Evolutionary conservation across 2,797 vertebrate genomes (phyloP), one percentile per base, ranked within the genome.

Genomic region (Silurus aristotelis): DNA sequence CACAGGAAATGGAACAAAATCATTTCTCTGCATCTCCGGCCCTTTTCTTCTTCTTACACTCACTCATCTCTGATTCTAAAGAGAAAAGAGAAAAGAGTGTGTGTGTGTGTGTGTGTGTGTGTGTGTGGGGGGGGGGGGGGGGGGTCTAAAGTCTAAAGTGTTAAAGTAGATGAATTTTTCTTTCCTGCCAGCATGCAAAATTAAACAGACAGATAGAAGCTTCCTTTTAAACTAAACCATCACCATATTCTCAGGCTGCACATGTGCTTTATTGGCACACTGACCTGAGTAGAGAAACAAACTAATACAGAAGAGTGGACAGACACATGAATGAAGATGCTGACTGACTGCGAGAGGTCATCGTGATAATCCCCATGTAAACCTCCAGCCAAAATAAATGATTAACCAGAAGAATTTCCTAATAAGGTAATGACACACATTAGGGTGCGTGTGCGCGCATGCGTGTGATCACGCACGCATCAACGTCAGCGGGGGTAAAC

Each of bases 1-100:
- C 92, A 93, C 92, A 93, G 93, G 94, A 95, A 95, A 94, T 94
- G 94, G 94, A 94, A 95, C 93, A 52, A 77, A 79, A 63, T 92
- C 38, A 82, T 87, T 87, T 48, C 52, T 81, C 19, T 84, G 71
- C 52, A 82, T 78, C 82, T 82, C 52, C 9, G 67, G 7, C 31
- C 31, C 46, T 60, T 56, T 73, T 46, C 48, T 80, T 46, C 48
- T 52, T 25, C 58, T 61, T 9, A 78, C 31, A 64, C 58, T 84
- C 38, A 68, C 58, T 77, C 46, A 7, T 68, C 77, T 67, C n/a
- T n/a, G 78, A 61, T 82, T 87, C 55, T 64, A 80, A 60, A 43
- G 43, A 63, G 46, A 75, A 85, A 84, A 8, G 13, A 80, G 48
- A 48, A 72, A 48, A 2, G 22, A 6, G 31, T 66, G 9, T 48